Percentiles rank a stretch among this genome's conserved stretches.
These are phyloP conservation scores for Gorsachius goisagi DNA, from an alignment of 2,113 vertebrate species.

Conservation along the genomic window DNA sequence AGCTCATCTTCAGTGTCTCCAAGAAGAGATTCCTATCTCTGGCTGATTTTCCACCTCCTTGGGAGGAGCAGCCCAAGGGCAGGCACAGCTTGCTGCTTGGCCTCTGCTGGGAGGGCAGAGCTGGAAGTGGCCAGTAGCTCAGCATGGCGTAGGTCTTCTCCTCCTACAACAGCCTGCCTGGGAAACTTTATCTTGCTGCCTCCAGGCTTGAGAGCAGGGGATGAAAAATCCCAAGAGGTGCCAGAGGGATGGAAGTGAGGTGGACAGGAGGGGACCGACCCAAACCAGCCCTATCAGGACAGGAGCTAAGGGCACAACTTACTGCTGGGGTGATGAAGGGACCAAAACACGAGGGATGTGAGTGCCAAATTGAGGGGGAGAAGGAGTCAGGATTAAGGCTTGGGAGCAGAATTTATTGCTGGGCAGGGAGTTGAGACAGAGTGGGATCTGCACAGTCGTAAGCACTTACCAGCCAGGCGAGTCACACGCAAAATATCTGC, in stretches of 20 bases:
- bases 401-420: slow-evolving; percentile 45
- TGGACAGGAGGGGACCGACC: not conserved
- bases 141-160: slow-evolving; percentile 28
- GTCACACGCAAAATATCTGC: not conserved
- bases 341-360: not conserved
- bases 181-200: slow-evolving; percentile 43
- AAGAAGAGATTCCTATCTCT: not conserved
- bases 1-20: not conserved
- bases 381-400: not conserved
- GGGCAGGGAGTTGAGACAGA: slow-evolving; percentile 6
- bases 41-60: not conserved
- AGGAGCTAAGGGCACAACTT: not conserved
- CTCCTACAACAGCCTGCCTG: slow-evolving; percentile 15
- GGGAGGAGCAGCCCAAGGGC: slow-evolving; percentile 1
- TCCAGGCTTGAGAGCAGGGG: not conserved
- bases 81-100: not conserved
- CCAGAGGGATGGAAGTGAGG: not conserved
- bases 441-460: not conserved
- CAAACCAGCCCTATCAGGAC: not conserved
- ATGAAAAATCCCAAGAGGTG: slow-evolving; percentile 17
- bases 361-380: not conserved
- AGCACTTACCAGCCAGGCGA: slow-evolving; percentile 3
- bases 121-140: slow-evolving; percentile 12
- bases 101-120: not conserved
- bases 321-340: not conserved